A percentile compares a stretch with the other conserved stretches of the same genome.
Evolutionary conservation across 1,140 invertebrate species (phyloP).

Genomic region (Cyrtorhinus lividipennis): DNA sequence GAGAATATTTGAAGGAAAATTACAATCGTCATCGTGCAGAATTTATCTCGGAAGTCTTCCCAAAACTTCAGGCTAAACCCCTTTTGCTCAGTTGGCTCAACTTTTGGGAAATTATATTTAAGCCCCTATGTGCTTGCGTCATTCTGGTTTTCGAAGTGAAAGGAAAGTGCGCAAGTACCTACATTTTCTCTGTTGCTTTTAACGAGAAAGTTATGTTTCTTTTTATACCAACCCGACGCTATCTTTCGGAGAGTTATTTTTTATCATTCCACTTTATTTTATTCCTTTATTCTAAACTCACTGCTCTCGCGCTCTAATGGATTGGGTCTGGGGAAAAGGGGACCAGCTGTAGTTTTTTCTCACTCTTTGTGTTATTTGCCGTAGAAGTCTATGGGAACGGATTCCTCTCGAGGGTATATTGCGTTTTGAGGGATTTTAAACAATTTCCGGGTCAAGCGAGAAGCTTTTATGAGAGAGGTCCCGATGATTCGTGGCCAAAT

Average conservation of each 20-base stretch:
- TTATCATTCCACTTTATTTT: background rate
- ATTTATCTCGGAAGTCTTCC: background rate
- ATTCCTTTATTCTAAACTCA: background rate
- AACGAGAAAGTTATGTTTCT: background rate
- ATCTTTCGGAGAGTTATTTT: background rate
- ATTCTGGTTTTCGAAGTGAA: background rate
- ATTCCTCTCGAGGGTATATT: too few species aligned
- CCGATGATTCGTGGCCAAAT: too few species aligned
- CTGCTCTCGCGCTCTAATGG: background rate
- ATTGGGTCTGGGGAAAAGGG: background rate
- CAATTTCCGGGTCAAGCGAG: too few species aligned
- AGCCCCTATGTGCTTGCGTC: background rate
- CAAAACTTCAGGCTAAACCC: background rate
- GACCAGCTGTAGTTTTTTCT: background rate
- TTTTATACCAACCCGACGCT: background rate
- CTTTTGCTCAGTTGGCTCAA: background rate
- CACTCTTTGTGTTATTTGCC: too few species aligned
- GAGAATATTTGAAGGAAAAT: too few species aligned
- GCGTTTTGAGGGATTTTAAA: too few species aligned
- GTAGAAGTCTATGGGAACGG: too few species aligned
- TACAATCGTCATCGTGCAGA: background rate
- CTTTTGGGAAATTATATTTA: background rate
- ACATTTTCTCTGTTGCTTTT: background rate
- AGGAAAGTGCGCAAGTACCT: background rate
- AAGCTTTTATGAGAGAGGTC: too few species aligned